phyloP scores from a whole-genome alignment of 2,888 invertebrate species.

The Theretra japonica region DNA sequence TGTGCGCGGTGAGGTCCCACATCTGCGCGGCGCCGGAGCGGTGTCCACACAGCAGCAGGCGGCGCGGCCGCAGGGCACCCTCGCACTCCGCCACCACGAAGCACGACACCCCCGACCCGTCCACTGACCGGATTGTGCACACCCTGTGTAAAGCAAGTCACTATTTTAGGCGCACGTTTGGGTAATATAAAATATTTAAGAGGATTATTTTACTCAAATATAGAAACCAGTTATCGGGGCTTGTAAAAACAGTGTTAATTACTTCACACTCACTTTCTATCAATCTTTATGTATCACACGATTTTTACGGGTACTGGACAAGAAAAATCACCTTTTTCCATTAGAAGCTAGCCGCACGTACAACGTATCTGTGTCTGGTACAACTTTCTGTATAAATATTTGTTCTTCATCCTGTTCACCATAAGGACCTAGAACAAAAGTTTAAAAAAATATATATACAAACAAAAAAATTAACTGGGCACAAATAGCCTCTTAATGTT shows the following conservation, averaged over 20 bases:
- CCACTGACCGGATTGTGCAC: constrained; percentile 97
- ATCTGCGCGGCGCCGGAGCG: constrained; percentile 97
- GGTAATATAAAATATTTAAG: no score
- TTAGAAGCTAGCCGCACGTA: constrained; percentile 97
- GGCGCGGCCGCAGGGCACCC: constrained; percentile 94
- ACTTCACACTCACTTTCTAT: neutral
- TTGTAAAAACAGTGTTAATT: no score
- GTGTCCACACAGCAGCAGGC: constrained; percentile 96
- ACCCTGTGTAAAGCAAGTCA: constrained; percentile 84
- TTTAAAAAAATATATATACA: no score
- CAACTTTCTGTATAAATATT: constrained; percentile 98
- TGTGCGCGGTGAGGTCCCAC: constrained; percentile 99
- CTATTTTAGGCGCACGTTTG: no score
- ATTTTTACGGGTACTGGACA: neutral
- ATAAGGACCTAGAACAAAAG: constrained; percentile 90
- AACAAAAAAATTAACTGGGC: no score
- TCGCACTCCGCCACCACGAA: constrained; percentile 99
- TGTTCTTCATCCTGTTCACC: constrained; percentile 99
- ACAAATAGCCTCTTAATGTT: no score
- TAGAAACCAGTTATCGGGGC: no score
- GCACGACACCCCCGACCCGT: constrained; percentile 96
- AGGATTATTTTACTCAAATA: no score
- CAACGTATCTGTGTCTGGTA: constrained; percentile 97
- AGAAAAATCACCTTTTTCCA: constrained; percentile 89
- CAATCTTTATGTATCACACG: neutral